Base-by-base conservation (phyloP, 2,888 invertebrate species). In the Hyalella azteca region DNA sequence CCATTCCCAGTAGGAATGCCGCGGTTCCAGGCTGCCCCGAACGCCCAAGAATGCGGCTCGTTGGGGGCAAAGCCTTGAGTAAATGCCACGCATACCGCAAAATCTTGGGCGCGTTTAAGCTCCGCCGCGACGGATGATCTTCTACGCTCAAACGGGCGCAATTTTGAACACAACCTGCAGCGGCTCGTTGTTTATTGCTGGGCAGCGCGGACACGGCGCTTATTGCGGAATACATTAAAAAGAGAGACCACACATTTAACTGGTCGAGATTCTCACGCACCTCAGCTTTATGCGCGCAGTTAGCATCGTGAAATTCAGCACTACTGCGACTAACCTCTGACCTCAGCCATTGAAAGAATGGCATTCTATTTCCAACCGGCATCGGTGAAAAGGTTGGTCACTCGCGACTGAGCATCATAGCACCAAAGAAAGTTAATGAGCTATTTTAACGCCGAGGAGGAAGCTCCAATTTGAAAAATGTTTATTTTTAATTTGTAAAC, bases 141-240 rank as follows among this genome's bases (percentile, higher is more conserved):
- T n/a, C n/a, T n/a, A 54, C 29, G 26, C 32, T 19, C 39, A 4
- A 66, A 36, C 39, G 29, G 29, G 36, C 7, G 66, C 66, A 66
- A 66, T 66, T 66, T 66, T 66, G n/a, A 22, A 19, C 36, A 7
- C 19, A 26, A 19, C 66, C n/a, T 36, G 26, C 54, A 26, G 54
- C 29, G 54, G 66, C 29, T 36, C n/a, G 66, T 66, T 29, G 66
- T 66, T 66, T 66, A 66, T 66, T 66, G 66, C 66, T 66, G 9
- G n/a, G 66, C 32, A n/a, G 32, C 32, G n/a, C n/a, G 36, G 66
- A 66, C 32, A 66, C 66, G n/a, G 66, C 32, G 19, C 19, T 66
- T 66, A 66, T 66, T 32, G 39, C 19, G 36, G 66, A 66, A 66
- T 66, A 66, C 32, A 66, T 66, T 66, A 29, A 29, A 22, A 29